These are phyloP conservation scores for Campoplex capitator DNA, from an alignment of 2,888 invertebrate genomes.

Conservation along the genomic window DNA sequence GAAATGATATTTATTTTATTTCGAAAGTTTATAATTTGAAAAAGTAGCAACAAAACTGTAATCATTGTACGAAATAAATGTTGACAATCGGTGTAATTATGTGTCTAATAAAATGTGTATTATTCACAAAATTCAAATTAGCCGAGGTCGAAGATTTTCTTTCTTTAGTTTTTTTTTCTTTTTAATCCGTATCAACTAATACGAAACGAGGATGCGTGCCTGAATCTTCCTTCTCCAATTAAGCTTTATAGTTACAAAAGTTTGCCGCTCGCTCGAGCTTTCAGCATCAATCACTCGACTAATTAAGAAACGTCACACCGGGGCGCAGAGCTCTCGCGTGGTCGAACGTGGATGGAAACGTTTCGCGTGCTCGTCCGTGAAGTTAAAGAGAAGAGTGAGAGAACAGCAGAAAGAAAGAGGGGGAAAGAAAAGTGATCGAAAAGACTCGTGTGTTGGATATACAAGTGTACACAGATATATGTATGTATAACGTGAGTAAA, in stretches of 20 bases:
- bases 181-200: conserved; percentile 38
- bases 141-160: conserved; percentile 3
- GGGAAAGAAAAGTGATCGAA: conserved; percentile 61
- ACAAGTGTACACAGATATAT: not conserved
- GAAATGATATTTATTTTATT: not conserved
- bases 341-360: conserved; percentile 65
- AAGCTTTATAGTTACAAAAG: conserved; percentile 64
- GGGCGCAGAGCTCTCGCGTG: conserved; percentile 70
- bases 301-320: conserved; percentile 69
- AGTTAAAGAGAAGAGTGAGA: conserved; percentile 47
- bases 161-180: not conserved
- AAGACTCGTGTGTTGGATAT: conserved; percentile 37
- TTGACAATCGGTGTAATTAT: not conserved
- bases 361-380: conserved; percentile 66
- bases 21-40: not conserved
- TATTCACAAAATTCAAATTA: conserved; percentile 1
- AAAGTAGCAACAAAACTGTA: not conserved
- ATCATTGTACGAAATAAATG: not conserved
- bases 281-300: conserved; percentile 71
- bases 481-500: conserved; percentile 42
- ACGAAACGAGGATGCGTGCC: conserved; percentile 56
- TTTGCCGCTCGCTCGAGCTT: conserved; percentile 70
- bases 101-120: not conserved
- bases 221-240: conserved; percentile 63
- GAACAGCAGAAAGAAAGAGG: not conserved